Conservation (phyloP, 1,140 invertebrate species). For the Druon quercuslanigerum region DNA sequence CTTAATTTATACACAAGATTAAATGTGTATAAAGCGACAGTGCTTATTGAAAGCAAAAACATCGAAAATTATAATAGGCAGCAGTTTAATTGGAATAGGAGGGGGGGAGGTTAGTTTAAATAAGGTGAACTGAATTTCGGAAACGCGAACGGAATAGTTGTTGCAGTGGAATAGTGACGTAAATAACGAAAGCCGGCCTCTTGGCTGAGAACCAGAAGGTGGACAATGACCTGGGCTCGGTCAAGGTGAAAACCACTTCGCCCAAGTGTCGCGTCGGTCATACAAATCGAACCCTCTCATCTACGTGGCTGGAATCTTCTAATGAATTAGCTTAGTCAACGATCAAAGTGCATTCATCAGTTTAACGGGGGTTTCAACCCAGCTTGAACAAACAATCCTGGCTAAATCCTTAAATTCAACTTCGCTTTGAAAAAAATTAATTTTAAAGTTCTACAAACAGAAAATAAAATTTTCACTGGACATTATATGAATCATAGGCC, state of each 20-base stretch:
- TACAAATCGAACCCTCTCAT: conserved; percentile 54
- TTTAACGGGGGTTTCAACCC: neutral
- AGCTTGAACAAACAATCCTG: no score
- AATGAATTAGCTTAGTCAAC: neutral
- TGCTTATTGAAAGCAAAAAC: neutral
- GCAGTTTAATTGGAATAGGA: neutral
- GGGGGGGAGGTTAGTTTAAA: neutral
- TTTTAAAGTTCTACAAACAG: no score
- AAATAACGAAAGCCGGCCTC: conserved; percentile 47
- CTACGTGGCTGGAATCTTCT: conserved; percentile 52
- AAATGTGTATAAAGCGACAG: neutral
- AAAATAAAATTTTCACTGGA: no score
- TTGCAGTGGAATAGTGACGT: conserved; percentile 39
- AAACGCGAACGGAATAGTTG: conserved; percentile 42
- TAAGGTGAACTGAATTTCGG: conserved; percentile 19
- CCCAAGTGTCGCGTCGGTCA: conserved; percentile 49
- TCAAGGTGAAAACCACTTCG: conserved; percentile 61
- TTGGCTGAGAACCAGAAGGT: conserved; percentile 47
- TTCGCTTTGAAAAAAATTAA: no score
- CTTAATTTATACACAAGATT: neutral
- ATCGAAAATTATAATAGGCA: no score
- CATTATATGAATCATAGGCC: no score
- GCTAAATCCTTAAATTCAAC: no score
- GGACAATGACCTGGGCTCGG: conserved; percentile 58
- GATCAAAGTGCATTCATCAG: neutral